Conservation (phyloP, 1,140 invertebrate genomes). For the Trichomalopsis sarcophagae region DNA sequence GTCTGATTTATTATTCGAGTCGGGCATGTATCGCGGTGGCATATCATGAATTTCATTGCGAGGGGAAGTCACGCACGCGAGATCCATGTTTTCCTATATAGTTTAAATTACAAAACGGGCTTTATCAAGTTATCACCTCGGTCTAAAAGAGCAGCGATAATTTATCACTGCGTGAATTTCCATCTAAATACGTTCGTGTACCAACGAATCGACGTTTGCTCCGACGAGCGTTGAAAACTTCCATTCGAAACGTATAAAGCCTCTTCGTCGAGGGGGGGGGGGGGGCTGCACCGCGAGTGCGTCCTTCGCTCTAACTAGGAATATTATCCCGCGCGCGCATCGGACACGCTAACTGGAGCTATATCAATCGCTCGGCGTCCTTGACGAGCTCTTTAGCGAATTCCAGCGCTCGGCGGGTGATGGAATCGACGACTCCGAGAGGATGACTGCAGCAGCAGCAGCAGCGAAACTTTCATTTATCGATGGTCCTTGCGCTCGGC, state of each 20-base stretch:
- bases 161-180: background rate
- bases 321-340: background rate
- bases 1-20: background rate
- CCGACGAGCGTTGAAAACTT: too few relatives aligned
- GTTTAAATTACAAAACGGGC: background rate
- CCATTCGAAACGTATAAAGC: too few relatives aligned
- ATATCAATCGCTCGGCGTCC: constrained; percentile 35
- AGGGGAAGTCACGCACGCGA: background rate
- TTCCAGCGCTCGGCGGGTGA: background rate
- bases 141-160: background rate
- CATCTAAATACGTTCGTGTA: too few relatives aligned
- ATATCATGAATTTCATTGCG: background rate
- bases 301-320: too few relatives aligned
- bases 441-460: constrained; percentile 4
- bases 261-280: too few relatives aligned
- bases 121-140: constrained; percentile 26
- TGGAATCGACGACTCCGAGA: background rate
- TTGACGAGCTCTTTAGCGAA: constrained; percentile 31
- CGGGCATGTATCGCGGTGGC: background rate
- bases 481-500: constrained; percentile 30
- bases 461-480: constrained; percentile 42
- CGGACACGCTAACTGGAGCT: background rate
- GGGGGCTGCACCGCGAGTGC: too few relatives aligned
- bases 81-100: background rate
- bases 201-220: too few relatives aligned